phyloP scores from a whole-genome alignment of 2,888 invertebrate genomes.

The Leptopilina drosophilae region DNA sequence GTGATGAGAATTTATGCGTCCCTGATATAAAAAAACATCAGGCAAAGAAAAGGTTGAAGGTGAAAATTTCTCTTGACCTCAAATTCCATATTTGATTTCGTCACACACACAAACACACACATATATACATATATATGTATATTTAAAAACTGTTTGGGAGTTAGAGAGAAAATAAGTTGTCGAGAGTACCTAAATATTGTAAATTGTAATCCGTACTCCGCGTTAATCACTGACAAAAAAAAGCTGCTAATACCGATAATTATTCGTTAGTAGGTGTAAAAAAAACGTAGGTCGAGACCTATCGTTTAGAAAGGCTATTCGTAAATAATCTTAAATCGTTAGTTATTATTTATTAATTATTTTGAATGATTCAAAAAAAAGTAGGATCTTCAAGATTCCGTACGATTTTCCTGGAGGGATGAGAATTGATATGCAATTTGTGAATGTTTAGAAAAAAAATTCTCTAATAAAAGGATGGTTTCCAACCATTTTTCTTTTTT shows the following conservation, averaged over 20 bases:
- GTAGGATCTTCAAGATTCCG: conserved; percentile 56
- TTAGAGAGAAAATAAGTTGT: conserved; percentile 31
- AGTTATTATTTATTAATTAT: conserved; percentile 58
- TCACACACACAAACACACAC: neutral
- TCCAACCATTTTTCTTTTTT: conserved; percentile 22
- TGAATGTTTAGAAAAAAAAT: neutral
- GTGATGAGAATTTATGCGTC: conserved; percentile 5
- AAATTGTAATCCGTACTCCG: conserved; percentile 34
- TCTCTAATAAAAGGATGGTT: neutral
- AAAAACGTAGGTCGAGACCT: conserved; percentile 48
- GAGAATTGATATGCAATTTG: conserved; percentile 67
- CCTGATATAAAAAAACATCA: neutral
- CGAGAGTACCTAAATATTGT: conserved; percentile 7
- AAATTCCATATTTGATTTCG: conserved; percentile 18
- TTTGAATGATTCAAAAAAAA: conserved; percentile 48
- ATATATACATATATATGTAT: too few species aligned
- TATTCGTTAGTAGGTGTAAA: conserved; percentile 58
- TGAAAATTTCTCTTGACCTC: neutral
- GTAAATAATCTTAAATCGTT: conserved; percentile 61
- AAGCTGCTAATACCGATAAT: conserved; percentile 46
- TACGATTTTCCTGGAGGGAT: conserved; percentile 61
- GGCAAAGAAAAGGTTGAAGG: conserved; percentile 6
- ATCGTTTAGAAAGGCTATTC: conserved; percentile 50
- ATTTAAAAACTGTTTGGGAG: neutral
- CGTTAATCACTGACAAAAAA: conserved; percentile 25